Evolutionary conservation across 2,888 invertebrate species (phyloP), one percentile per base, ranked within the genome.

Genomic region (Eupithecia dodoneata): DNA sequence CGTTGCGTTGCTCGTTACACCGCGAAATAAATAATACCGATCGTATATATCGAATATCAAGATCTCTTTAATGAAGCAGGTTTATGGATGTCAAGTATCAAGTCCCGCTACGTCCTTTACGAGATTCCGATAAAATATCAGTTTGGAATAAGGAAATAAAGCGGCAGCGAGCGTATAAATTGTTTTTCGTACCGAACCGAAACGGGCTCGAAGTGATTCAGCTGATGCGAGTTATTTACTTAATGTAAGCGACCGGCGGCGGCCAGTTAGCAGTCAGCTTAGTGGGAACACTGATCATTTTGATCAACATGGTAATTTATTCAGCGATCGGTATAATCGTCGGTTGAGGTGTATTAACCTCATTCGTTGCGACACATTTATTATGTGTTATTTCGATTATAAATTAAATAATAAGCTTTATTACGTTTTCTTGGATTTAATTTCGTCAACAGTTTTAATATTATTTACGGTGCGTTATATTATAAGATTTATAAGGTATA

Each of bases 271-370:
- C 88, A 88, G 89, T 88, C 89, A 87, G 88, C 89, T 90, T 89
- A 91, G 88, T 86, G 88, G 89, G 91, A 90, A 89, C 90, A 89
- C 89, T 90, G 91, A 93, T 93, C 93, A 91, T 85, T 85, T 72
- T 87, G 89, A 94, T 94, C 91, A 92, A 89, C 85, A 94, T 94
- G 94, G 90, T 92, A 94, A 94, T 94, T 91, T 93, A 94, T 94
- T 93, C 94, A 90, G 89, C 91, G 91, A 93, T 93, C 92, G 87
- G 90, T 91, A 89, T 93, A 92, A 93, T 91, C 92, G 90, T 85
- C 86, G 87, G 84, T 87, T 85, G 87, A 88, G 87, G 87, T 89
- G 91, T 91, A 91, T 93, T 93, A 93, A 93, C 93, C 93, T 92
- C 92, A 88, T 91, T 93, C 87, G 87, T 86, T 85, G 87, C 87